phyloP scores from a whole-genome alignment of 2,888 invertebrate genomes.

The Drosophila stalkeri region DNA sequence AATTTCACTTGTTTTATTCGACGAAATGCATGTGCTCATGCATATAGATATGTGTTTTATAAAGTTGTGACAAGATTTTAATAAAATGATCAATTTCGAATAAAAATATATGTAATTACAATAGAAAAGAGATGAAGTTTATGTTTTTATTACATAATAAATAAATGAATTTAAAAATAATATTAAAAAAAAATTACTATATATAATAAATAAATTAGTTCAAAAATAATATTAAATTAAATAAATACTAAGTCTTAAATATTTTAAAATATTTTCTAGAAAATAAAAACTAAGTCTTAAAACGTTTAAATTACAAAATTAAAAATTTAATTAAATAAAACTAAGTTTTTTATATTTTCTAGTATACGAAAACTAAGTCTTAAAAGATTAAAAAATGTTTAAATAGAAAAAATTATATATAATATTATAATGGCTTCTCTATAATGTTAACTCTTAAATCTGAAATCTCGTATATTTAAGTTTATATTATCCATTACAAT shows the following conservation, averaged over 20 bases:
- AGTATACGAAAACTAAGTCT: too few species aligned
- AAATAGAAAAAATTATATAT: too few species aligned
- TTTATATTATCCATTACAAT: not conserved
- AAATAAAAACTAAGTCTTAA: not conserved
- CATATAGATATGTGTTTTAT: not conserved
- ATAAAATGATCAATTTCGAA: not conserved
- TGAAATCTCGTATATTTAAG: not conserved
- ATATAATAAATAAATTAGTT: too few species aligned
- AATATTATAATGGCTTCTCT: too few species aligned
- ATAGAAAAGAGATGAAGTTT: not conserved
- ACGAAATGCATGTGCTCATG: not conserved
- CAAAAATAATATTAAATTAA: too few species aligned
- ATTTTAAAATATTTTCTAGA: too few species aligned
- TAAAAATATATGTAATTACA: not conserved
- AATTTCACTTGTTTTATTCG: conserved; percentile 6
- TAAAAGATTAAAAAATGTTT: too few species aligned
- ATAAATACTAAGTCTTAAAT: too few species aligned
- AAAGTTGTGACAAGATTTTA: not conserved
- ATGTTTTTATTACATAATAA: not conserved
- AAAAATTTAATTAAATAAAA: too few species aligned
- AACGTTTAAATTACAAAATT: not conserved
- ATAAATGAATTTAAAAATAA: too few species aligned
- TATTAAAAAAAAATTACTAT: too few species aligned
- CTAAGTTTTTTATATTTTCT: too few species aligned
- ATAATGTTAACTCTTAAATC: not conserved